Evolutionary conservation across 2,113 vertebrate species (phyloP).

Genomic region (Cephalopholis sonnerati): DNA sequence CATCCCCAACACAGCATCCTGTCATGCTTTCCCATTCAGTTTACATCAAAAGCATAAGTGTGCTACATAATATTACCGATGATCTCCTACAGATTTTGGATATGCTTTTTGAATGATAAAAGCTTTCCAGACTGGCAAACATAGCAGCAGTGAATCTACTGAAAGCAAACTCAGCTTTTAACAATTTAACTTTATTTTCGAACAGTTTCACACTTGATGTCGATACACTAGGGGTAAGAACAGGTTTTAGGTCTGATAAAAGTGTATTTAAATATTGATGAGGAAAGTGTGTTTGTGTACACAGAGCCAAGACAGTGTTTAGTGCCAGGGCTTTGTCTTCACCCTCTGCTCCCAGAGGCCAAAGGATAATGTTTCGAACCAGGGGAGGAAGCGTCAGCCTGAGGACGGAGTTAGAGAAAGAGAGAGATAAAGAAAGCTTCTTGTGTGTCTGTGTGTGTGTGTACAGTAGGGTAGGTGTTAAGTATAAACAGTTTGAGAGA

Average conservation of each 20-base stretch:
- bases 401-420: slow-evolving; percentile 33
- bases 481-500: slow-evolving; percentile 2
- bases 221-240: slow-evolving; percentile 1
- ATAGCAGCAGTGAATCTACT: slow-evolving; percentile 5
- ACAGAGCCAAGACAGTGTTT: slow-evolving; percentile 35
- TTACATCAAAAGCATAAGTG: slow-evolving; percentile 59
- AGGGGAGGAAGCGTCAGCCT: slow-evolving; percentile 41
- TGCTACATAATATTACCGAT: slow-evolving; percentile 53
- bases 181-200: slow-evolving; percentile 16
- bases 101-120: slow-evolving; percentile 42
- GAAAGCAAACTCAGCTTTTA: slow-evolving; percentile 27
- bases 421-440: slow-evolving; percentile 17
- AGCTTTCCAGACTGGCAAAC: slow-evolving; percentile 30
- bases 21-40: slow-evolving; percentile 62
- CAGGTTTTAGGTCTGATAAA: slow-evolving; percentile 48
- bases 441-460: slow-evolving; percentile 19
- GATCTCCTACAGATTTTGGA: slow-evolving; percentile 48
- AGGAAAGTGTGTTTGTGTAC: slow-evolving; percentile 57
- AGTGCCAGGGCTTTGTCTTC: slow-evolving; percentile 53
- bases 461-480: not conserved
- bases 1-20: slow-evolving; percentile 48
- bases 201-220: slow-evolving; percentile 20
- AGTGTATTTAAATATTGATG: slow-evolving; percentile 74
- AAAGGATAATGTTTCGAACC: slow-evolving; percentile 44
- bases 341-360: slow-evolving; percentile 54